Evolutionary conservation across 2,113 vertebrate genomes (phyloP).

Genomic region (Cyanoramphus novaezelandiae): DNA sequence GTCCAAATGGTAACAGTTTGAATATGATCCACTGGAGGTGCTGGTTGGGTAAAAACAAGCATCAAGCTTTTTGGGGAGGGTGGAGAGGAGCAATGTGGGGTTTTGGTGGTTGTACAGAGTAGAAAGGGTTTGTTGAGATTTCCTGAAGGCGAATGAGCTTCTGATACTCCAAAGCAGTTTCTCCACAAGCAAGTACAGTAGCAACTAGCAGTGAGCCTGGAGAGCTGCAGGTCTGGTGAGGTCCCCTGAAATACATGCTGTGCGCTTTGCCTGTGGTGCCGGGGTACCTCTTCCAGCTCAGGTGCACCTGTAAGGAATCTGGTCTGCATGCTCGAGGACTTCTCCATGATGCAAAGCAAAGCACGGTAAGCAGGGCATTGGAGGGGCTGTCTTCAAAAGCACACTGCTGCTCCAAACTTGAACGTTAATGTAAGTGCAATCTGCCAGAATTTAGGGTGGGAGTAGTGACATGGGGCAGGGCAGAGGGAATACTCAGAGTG

Average conservation of each 20-base stretch:
- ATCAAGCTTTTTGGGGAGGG: neutral
- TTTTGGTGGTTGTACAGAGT: neutral
- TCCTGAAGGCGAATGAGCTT: neutral
- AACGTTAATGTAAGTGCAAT: too few species aligned
- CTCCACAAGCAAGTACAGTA: neutral
- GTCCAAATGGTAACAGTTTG: neutral
- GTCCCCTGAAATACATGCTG: neutral
- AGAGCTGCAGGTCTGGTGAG: neutral
- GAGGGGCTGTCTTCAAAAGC: neutral
- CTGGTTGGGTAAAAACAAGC: neutral
- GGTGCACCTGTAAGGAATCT: neutral
- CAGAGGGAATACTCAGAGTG: neutral
- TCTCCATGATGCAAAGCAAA: neutral
- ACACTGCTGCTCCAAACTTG: neutral
- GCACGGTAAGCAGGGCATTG: rapidly evolving
- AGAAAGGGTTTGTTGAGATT: neutral
- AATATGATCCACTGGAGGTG: neutral
- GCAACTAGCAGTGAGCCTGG: neutral
- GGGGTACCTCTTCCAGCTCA: neutral
- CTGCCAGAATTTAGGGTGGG: neutral
- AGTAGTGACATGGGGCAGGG: neutral
- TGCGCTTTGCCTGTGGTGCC: neutral
- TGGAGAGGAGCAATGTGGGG: neutral
- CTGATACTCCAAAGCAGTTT: neutral
- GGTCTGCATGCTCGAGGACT: rapidly evolving